These are phyloP conservation scores for Azemiops feae DNA, from an alignment of 2,113 vertebrate genomes.

Conservation along the genomic window DNA sequence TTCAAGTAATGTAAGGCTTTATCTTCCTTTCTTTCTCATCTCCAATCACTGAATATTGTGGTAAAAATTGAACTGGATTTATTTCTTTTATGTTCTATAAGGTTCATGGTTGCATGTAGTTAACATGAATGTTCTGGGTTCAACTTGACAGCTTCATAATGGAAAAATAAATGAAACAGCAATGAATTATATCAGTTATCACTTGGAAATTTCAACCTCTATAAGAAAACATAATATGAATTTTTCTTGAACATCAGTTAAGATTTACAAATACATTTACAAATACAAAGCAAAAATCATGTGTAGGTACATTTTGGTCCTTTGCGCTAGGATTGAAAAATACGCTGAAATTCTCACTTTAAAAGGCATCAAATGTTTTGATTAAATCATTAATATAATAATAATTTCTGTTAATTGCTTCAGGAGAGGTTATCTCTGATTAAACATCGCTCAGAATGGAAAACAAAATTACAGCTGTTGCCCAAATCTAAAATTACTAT, in stretches of 20 bases:
- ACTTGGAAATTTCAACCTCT: background rate
- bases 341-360: background rate
- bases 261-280: background rate
- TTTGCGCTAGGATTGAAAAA: background rate
- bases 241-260: background rate
- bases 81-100: background rate
- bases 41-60: background rate
- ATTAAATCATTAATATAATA: background rate
- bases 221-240: background rate
- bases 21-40: background rate
- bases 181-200: background rate
- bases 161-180: background rate
- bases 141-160: background rate
- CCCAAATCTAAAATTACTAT: background rate
- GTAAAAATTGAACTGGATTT: background rate
- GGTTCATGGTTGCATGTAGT: background rate
- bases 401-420: background rate
- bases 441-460: background rate
- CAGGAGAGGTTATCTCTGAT: background rate
- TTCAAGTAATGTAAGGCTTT: background rate
- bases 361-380: background rate
- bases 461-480: background rate
- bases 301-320: background rate
- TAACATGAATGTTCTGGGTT: background rate
- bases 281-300: background rate